Conservation (phyloP, 2,888 invertebrate species). For the Microplitis deprimator region DNA sequence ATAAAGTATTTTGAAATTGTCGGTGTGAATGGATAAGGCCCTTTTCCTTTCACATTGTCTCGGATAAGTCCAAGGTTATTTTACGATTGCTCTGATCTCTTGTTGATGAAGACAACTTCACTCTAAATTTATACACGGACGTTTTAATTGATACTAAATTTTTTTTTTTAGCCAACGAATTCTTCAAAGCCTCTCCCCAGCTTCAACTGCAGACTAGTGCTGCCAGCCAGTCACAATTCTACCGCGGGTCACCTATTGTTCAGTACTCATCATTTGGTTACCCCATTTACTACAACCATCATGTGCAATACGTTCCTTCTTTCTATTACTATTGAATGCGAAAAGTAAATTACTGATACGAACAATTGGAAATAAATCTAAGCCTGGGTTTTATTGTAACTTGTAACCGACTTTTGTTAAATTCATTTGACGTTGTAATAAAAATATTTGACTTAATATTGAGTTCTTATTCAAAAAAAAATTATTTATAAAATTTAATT, state of each 20-base stretch:
- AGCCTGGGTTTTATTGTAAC: not conserved
- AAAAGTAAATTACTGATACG: not conserved
- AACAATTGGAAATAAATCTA: too few species aligned
- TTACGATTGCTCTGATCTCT: too few species aligned
- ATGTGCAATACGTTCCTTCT: conserved; percentile 1
- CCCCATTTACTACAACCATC: conserved; percentile 7
- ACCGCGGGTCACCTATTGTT: not conserved
- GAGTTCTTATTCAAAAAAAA: too few species aligned
- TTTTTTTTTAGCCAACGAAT: not conserved
- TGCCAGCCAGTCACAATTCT: not conserved
- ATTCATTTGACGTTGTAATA: too few species aligned
- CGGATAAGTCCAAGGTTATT: conserved; percentile 7
- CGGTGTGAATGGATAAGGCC: conserved; percentile 11
- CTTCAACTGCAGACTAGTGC: not conserved
- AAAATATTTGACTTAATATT: too few species aligned
- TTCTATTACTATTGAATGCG: not conserved
- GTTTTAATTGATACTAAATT: too few species aligned
- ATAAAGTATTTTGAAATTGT: not conserved
- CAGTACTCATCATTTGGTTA: not conserved
- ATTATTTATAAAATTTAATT: too few species aligned
- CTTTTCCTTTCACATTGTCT: conserved; percentile 17
- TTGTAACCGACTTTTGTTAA: not conserved
- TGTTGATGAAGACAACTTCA: too few species aligned
- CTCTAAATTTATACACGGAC: too few species aligned
- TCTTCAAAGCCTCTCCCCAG: not conserved